A percentile compares a stretch with the other conserved stretches of the same genome.
Evolutionary conservation across 2,888 invertebrate genomes (phyloP).

Genomic region (Drosophila histrio): DNA sequence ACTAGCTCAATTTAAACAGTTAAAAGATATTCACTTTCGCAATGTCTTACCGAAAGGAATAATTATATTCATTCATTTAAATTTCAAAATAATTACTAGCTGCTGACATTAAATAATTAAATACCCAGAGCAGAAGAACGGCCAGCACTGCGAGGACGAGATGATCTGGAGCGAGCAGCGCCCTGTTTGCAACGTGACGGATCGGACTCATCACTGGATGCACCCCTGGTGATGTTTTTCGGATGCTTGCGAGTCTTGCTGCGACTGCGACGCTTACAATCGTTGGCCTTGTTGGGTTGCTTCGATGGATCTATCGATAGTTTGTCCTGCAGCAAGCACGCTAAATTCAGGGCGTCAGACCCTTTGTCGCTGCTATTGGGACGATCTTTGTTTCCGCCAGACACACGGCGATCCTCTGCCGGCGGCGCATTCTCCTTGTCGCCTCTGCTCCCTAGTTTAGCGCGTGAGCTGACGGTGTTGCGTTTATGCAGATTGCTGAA

Average conservation of each 20-base stretch:
- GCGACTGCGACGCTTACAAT: conserved; percentile 42
- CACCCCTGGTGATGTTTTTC: neutral
- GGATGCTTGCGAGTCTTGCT: conserved; percentile 39
- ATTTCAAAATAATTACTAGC: no score
- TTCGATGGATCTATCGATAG: conserved; percentile 39
- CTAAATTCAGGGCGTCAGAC: neutral
- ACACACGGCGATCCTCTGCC: conserved; percentile 18
- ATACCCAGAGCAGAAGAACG: conserved; percentile 29
- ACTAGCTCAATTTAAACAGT: no score
- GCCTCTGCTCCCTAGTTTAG: conserved; percentile 67
- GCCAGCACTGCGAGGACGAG: conserved; percentile 46
- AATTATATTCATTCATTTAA: no score
- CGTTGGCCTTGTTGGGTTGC: neutral
- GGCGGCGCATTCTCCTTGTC: conserved; percentile 36
- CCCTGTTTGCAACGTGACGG: neutral
- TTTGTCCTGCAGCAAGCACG: conserved; percentile 48
- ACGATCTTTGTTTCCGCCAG: neutral
- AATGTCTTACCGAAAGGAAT: no score
- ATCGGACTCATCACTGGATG: conserved; percentile 34
- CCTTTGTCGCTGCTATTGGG: neutral
- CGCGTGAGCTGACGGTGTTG: conserved; percentile 83
- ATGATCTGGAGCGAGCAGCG: conserved; percentile 13
- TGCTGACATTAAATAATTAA: neutral
- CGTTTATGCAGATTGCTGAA: conserved; percentile 82
- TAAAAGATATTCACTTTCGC: no score